Evolutionary conservation across 1,140 invertebrate species (phyloP), one percentile per base, ranked within the genome.

Genomic region (Mactra quadrangularis): DNA sequence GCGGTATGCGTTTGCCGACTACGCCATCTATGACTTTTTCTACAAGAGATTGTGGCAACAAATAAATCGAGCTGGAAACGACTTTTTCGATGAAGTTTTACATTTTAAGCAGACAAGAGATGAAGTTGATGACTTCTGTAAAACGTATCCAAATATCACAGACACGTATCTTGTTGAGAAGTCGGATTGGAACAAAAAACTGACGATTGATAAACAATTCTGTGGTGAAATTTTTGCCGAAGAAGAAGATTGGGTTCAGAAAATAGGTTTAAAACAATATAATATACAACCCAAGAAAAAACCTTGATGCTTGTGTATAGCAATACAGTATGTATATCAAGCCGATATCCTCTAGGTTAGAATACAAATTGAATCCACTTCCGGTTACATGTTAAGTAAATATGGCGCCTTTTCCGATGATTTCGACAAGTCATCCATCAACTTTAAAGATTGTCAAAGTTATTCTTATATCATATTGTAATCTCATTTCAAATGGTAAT

Each of bases 1-100:
- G 29, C 29, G 45, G 11, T 66, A 75, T 27, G 68, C 79, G 1
- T 66, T 57, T 9, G 79, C 60, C 17, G 79, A 82, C 41, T 82
- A 82, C 50, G 70, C 79, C 52, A 33, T 82, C 9, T 82, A 82
- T 62, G 79, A 82, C 25, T 75, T 66, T 59, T 82, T 82, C 52
- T 82, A 41, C 45, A 72, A 62, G 27, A 59, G 59, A 60, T 50
- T 82, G 29, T 82, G 79, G 79, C 27, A 62, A 19, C 79, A 82
- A 55, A 47, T 57, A 17, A 50, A 60, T 29, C 35, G 19, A 25
- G 70, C 79, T 6, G 79, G 79, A 29, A 55, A 64, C n/a, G 79
- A 75, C 27, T 82, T 82, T 31, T 82, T 82, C 38, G 57, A 25
- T 0, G 79, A 82, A 64, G 79, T 82, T 4, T 31, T 75, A 4